Percentiles rank a stretch among this genome's conserved stretches.
Evolutionary conservation across 2,113 vertebrate species (phyloP).

Genomic region (Clarias macrocephalus): DNA sequence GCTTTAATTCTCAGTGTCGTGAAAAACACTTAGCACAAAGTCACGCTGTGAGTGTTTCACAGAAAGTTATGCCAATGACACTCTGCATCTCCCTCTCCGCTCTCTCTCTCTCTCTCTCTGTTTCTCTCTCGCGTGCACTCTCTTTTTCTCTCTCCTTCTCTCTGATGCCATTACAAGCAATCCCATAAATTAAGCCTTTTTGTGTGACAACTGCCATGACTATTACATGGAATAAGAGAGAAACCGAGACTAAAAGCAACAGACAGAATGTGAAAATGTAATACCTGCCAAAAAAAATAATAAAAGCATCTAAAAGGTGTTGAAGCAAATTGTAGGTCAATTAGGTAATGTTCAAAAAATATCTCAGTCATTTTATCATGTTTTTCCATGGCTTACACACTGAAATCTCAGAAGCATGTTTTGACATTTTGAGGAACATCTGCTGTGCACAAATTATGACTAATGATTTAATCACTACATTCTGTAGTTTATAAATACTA

Average conservation of each 20-base stretch:
- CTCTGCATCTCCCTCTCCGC: neutral
- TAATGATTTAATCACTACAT: constrained; percentile 4
- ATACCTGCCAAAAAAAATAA: neutral
- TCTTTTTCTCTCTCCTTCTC: neutral
- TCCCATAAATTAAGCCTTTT: constrained; percentile 25
- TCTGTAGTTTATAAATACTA: neutral
- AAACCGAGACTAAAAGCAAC: neutral
- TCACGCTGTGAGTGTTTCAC: constrained; percentile 13
- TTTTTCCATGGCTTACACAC: neutral
- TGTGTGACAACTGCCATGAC: constrained; percentile 11
- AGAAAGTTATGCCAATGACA: constrained; percentile 16
- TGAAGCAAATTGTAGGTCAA: neutral
- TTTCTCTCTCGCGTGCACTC: neutral
- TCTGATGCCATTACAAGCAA: constrained; percentile 30
- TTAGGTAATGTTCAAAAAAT: neutral
- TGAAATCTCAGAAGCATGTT: neutral
- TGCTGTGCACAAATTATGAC: neutral
- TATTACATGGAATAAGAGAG: neutral
- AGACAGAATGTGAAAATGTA: neutral
- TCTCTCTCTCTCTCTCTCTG: neutral
- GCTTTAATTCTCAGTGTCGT: constrained; percentile 34
- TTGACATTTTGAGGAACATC: neutral
- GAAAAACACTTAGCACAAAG: constrained; percentile 18
- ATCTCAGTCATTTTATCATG: neutral
- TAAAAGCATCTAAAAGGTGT: neutral